phyloP scores from a whole-genome alignment of 1,140 invertebrate species.

The Ditylenchus dipsaci region DNA sequence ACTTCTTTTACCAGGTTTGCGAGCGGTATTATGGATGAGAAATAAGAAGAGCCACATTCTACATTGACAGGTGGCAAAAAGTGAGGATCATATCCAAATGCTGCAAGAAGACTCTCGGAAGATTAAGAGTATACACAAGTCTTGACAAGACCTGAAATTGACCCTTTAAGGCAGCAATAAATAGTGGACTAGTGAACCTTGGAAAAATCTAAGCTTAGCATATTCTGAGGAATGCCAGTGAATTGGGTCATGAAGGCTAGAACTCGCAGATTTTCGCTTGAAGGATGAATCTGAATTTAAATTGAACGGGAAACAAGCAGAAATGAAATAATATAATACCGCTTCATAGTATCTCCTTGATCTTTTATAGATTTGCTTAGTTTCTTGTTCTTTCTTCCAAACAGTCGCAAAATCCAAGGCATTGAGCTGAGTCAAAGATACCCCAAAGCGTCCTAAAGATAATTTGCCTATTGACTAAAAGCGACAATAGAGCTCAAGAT shows the following conservation, averaged over 20 bases:
- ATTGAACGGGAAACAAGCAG: not conserved
- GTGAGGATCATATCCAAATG: constrained; percentile 8
- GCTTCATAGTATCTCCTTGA: not conserved
- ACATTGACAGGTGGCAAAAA: constrained; percentile 10
- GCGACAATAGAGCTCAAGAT: not conserved
- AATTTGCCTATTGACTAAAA: not conserved
- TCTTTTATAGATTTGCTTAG: not conserved
- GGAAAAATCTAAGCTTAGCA: constrained; percentile 12
- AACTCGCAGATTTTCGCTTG: constrained; percentile 13
- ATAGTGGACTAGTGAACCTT: constrained; percentile 7
- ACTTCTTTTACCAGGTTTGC: not conserved
- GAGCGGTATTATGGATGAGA: not conserved
- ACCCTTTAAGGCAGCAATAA: not conserved
- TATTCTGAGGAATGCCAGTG: constrained; percentile 12
- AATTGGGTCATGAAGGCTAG: constrained; percentile 24
- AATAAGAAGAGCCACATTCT: constrained; percentile 13
- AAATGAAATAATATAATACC: no score
- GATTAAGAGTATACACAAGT: constrained; percentile 23
- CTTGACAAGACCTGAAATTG: constrained; percentile 13
- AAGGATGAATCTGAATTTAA: constrained; percentile 18
- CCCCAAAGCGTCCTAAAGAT: constrained; percentile 4
- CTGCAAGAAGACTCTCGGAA: constrained; percentile 9
- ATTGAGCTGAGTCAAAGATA: constrained; percentile 19
- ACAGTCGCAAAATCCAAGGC: constrained; percentile 13
- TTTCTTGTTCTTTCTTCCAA: constrained; percentile 12